phyloP scores from a whole-genome alignment of 2,888 invertebrate species.

The Bellardia pandia region DNA sequence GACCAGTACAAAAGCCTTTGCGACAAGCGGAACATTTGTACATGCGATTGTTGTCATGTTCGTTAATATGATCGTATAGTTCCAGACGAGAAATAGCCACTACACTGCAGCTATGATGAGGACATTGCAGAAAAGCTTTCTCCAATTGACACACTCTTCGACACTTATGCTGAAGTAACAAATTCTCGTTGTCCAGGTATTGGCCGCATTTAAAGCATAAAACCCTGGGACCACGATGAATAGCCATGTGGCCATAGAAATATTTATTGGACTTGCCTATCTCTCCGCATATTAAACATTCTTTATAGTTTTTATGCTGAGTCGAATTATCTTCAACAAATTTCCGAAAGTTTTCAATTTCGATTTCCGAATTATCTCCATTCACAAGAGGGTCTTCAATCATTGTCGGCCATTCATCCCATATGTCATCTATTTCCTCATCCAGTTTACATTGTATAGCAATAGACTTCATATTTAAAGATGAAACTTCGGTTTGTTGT shows the following conservation, averaged over 20 bases:
- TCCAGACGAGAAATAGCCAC: slow-evolving; percentile 73
- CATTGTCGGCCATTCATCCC: slow-evolving; percentile 13
- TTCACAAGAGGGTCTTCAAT: not conserved
- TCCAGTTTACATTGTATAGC: slow-evolving; percentile 76
- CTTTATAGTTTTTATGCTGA: slow-evolving; percentile 75
- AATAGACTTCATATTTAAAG: slow-evolving; percentile 47
- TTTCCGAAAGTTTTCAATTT: slow-evolving; percentile 60
- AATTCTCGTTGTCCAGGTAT: slow-evolving; percentile 60
- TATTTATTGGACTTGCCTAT: slow-evolving; percentile 65
- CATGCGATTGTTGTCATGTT: slow-evolving; percentile 58
- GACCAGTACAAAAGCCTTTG: slow-evolving; percentile 65
- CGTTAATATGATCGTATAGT: slow-evolving; percentile 75
- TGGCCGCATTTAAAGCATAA: slow-evolving; percentile 77
- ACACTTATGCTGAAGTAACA: slow-evolving; percentile 74
- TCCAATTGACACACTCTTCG: not conserved
- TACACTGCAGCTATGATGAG: slow-evolving; percentile 74
- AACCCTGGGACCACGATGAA: slow-evolving; percentile 75
- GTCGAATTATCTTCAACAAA: slow-evolving; percentile 74
- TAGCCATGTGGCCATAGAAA: slow-evolving; percentile 75
- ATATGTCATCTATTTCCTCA: slow-evolving; percentile 29
- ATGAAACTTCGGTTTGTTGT: slow-evolving; percentile 58
- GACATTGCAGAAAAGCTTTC: slow-evolving; percentile 74
- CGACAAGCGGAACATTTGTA: slow-evolving; percentile 76
- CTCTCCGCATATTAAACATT: slow-evolving; percentile 79
- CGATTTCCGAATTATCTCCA: slow-evolving; percentile 6